A percentile compares a stretch with the other conserved stretches of the same genome.
Evolutionary conservation across 2,113 vertebrate species (phyloP).

Genomic region (Orientallactaga bullata): DNA sequence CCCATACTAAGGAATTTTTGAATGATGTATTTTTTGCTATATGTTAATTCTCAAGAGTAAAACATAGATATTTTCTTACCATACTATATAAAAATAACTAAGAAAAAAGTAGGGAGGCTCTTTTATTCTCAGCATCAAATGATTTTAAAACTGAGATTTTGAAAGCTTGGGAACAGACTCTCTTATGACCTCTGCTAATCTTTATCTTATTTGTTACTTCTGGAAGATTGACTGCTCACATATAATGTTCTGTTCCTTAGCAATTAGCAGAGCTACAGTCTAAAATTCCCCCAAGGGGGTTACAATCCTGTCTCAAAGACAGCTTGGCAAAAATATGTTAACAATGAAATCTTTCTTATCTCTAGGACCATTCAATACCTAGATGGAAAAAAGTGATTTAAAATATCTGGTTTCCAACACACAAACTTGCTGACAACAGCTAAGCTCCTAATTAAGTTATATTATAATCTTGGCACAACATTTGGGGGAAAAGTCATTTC

Average conservation of each 20-base stretch:
- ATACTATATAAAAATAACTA: not conserved
- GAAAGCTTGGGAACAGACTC: conserved; percentile 22
- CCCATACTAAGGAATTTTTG: not conserved
- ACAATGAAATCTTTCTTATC: conserved; percentile 52
- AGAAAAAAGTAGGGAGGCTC: not conserved
- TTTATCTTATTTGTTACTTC: conserved; percentile 38
- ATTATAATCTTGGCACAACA: conserved; percentile 29
- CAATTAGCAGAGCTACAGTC: conserved; percentile 53
- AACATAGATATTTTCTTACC: not conserved
- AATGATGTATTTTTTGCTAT: not conserved
- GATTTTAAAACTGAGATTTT: not conserved
- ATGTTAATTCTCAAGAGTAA: not conserved
- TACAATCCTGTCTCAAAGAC: conserved; percentile 44
- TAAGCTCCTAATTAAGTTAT: conserved; percentile 63
- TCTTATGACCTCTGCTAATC: not conserved
- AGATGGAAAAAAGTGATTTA: conserved; percentile 68
- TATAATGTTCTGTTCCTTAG: conserved; percentile 42
- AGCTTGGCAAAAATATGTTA: conserved; percentile 56
- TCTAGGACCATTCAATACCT: conserved; percentile 46
- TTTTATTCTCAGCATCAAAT: not conserved
- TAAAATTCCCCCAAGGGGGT: not conserved
- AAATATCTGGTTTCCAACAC: conserved; percentile 54
- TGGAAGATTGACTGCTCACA: conserved; percentile 35
- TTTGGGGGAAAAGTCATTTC: conserved; percentile 31
- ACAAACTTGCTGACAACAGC: conserved; percentile 55